These are phyloP conservation scores for Andrena haemorrhoa DNA, from an alignment of 2,888 invertebrate species.

Conservation along the genomic window DNA sequence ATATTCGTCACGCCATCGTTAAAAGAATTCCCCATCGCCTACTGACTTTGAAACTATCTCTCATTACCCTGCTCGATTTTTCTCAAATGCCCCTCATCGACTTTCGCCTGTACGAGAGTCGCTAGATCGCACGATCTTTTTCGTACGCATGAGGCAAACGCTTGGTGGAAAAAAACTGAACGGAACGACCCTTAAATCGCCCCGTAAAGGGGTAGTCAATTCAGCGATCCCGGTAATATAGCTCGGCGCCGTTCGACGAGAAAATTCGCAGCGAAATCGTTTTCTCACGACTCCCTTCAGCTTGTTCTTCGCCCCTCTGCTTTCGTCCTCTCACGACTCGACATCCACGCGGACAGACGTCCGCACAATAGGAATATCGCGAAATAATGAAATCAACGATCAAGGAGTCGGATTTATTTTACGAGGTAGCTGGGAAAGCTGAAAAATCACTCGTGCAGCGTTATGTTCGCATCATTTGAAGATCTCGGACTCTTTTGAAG, in stretches of 20 bases:
- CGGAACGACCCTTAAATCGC: constrained; percentile 33
- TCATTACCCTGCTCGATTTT: neutral
- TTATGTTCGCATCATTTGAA: constrained; percentile 4
- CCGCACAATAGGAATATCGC: constrained; percentile 36
- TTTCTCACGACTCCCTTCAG: constrained; percentile 28
- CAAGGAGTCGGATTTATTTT: constrained; percentile 4
- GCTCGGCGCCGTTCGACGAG: constrained; percentile 13
- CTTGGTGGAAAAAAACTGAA: neutral
- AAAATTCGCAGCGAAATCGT: constrained; percentile 35
- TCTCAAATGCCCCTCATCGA: neutral
- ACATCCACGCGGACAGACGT: neutral
- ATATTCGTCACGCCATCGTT: neutral
- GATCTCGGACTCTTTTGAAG: neutral
- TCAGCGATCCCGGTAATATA: constrained; percentile 21
- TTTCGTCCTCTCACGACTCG: constrained; percentile 10
- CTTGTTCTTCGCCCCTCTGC: neutral
- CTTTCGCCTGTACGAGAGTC: neutral
- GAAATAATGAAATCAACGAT: constrained; percentile 25
- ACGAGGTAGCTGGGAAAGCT: neutral
- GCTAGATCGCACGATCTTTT: neutral
- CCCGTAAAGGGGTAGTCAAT: constrained; percentile 41
- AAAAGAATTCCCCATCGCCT: neutral
- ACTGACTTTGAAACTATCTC: neutral
- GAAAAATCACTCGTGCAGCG: neutral
- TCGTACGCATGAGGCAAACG: constrained; percentile 7